Conservation (phyloP, 37 sponge, comb jelly and placozoan species). For the Geodia barretti region DNA sequence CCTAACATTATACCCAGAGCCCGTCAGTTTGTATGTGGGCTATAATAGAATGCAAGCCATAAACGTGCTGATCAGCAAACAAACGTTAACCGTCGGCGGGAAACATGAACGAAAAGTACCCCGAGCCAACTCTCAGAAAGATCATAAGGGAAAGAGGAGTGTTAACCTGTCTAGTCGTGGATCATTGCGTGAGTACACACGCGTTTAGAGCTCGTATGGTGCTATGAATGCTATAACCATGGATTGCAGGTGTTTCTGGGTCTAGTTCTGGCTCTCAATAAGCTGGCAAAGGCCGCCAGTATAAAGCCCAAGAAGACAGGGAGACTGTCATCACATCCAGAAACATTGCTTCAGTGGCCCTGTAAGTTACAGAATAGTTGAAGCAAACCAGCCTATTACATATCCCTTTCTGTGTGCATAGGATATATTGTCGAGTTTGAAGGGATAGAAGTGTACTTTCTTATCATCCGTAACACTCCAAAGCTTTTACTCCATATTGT, state of each 20-base stretch:
- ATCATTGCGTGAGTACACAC: conserved; percentile 21
- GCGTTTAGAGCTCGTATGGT: not conserved
- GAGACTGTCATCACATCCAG: conserved; percentile 29
- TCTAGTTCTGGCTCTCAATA: conserved; percentile 1
- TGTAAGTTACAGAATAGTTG: not conserved
- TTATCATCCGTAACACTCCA: too few species aligned
- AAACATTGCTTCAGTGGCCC: conserved; percentile 1
- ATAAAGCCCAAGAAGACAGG: conserved; percentile 21
- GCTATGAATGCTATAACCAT: too few species aligned
- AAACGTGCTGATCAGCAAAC: not conserved
- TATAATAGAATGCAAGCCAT: too few species aligned
- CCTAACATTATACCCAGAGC: too few species aligned
- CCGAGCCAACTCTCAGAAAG: conserved; percentile 10
- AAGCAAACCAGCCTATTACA: too few species aligned
- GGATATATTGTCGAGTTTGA: not conserved
- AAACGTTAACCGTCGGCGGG: not conserved
- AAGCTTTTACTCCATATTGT: too few species aligned
- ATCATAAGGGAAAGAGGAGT: conserved; percentile 20
- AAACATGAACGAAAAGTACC: conserved; percentile 36
- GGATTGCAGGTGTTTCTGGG: conserved; percentile 26
- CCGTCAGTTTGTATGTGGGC: too few species aligned
- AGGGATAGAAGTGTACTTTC: too few species aligned
- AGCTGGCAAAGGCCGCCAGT: conserved; percentile 22
- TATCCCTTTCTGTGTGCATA: too few species aligned
- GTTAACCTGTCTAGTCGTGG: conserved; percentile 17